These are phyloP conservation scores for Macaca nemestrina DNA, from an alignment of 2,113 vertebrate genomes.

Conservation along the genomic window DNA sequence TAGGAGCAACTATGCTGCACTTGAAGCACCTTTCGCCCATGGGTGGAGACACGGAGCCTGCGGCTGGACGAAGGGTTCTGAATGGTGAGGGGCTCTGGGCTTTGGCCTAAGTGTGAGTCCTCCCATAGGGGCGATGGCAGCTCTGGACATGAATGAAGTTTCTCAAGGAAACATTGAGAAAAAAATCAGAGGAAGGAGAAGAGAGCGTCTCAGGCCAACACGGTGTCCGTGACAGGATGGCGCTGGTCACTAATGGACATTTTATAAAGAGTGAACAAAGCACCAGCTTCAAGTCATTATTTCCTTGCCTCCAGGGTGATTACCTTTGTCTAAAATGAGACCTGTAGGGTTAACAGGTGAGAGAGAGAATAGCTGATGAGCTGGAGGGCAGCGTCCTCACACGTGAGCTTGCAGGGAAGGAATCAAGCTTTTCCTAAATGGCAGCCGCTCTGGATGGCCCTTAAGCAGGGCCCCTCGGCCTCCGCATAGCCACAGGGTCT, in stretches of 20 bases:
- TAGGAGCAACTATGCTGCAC: not conserved
- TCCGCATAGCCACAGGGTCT: rapidly evolving
- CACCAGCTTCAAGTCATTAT: not conserved
- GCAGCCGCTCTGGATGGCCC: no score
- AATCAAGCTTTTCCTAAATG: rapidly evolving
- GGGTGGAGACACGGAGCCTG: not conserved
- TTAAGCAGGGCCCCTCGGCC: no score
- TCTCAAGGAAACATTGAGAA: not conserved
- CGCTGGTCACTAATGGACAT: no score
- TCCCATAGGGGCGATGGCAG: rapidly evolving
- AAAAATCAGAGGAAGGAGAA: not conserved
- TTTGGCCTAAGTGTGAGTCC: not conserved
- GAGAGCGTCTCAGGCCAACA: no score
- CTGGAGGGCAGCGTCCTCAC: not conserved
- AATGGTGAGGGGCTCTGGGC: not conserved
- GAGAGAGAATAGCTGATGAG: rapidly evolving
- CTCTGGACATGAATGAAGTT: no score
- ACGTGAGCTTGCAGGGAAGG: rapidly evolving
- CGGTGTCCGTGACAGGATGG: rapidly evolving
- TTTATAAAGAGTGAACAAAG: not conserved
- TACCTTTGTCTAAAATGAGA: not conserved
- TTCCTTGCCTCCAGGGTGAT: not conserved
- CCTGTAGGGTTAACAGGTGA: not conserved
- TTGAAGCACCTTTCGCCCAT: rapidly evolving
- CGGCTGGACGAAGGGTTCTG: rapidly evolving